These are phyloP conservation scores for Crotalus helleri DNA, from an alignment of 2,113 vertebrate species.

Conservation along the genomic window DNA sequence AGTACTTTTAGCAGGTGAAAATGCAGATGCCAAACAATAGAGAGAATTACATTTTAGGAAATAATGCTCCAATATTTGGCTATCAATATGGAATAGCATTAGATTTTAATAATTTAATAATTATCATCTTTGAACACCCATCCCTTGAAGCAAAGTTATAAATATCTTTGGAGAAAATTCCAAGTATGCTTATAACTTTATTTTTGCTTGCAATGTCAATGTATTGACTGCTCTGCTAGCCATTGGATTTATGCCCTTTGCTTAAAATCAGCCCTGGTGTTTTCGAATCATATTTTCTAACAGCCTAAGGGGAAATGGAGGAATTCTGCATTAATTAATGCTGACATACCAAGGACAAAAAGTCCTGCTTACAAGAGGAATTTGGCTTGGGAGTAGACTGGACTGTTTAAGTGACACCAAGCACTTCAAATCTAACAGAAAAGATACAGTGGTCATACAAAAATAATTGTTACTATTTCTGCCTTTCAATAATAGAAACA, in stretches of 20 bases:
- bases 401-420: constrained; percentile 34
- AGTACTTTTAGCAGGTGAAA: neutral
- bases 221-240: constrained; percentile 25
- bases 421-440: constrained; percentile 13
- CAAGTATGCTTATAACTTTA: neutral
- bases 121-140: neutral
- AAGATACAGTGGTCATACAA: constrained; percentile 14
- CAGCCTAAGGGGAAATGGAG: constrained; percentile 41
- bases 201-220: constrained; percentile 18
- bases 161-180: neutral
- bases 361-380: constrained; percentile 17
- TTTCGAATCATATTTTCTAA: constrained; percentile 36
- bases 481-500: neutral
- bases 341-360: constrained; percentile 16
- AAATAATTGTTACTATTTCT: neutral
- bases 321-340: constrained; percentile 56
- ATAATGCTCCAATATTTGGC: neutral
- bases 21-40: neutral
- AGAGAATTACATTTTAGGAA: neutral
- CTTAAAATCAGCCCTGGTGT: constrained; percentile 35
- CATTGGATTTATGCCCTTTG: constrained; percentile 42
- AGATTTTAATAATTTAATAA: neutral
- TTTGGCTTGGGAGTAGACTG: constrained; percentile 44
- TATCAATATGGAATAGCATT: neutral
- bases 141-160: neutral